A percentile compares a stretch with the other conserved stretches of the same genome.
Conservation (phyloP, 1,140 invertebrate species). For the Zaprionus africanus region DNA sequence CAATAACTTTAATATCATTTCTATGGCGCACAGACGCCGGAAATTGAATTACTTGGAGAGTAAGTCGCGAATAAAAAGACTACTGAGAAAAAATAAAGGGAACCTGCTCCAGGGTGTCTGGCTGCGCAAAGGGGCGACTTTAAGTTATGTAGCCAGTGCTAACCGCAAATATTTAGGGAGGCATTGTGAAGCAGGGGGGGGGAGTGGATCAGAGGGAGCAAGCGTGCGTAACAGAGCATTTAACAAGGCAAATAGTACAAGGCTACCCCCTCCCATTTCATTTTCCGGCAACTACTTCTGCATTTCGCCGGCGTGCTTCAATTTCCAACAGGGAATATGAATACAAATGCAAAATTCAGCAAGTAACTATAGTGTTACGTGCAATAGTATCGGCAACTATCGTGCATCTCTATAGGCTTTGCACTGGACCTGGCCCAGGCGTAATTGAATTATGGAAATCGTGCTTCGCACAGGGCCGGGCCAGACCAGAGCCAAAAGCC, state of each 20-base stretch:
- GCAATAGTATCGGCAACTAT: not conserved
- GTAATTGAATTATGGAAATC: conserved; percentile 69
- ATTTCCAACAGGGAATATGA: not conserved
- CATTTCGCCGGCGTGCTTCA: conserved; percentile 20
- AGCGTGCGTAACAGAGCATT: conserved; percentile 49
- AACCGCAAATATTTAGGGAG: conserved; percentile 44
- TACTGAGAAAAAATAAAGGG: not conserved
- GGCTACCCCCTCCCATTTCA: conserved; percentile 2
- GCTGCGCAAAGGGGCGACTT: conserved; percentile 10
- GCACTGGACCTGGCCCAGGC: conserved; percentile 26
- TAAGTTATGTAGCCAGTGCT: conserved; percentile 12
- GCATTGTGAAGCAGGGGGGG: not conserved
- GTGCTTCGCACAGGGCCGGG: conserved; percentile 33
- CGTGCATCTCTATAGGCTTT: conserved; percentile 4
- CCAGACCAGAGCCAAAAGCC: conserved; percentile 22
- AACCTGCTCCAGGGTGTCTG: not conserved
- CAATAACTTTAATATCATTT: conserved; percentile 73
- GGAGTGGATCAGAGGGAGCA: not conserved
- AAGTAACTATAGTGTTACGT: not conserved
- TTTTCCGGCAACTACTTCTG: conserved; percentile 8
- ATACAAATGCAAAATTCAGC: not conserved
- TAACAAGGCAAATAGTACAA: conserved; percentile 48
- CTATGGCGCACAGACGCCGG: conserved; percentile 48
- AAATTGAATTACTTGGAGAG: conserved; percentile 70
- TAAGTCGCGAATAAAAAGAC: conserved; percentile 42